Percentiles rank a stretch among this genome's conserved stretches.
Evolutionary conservation across 2,888 invertebrate species (phyloP).

Genomic region (Caenorhabditis drosophilae): DNA sequence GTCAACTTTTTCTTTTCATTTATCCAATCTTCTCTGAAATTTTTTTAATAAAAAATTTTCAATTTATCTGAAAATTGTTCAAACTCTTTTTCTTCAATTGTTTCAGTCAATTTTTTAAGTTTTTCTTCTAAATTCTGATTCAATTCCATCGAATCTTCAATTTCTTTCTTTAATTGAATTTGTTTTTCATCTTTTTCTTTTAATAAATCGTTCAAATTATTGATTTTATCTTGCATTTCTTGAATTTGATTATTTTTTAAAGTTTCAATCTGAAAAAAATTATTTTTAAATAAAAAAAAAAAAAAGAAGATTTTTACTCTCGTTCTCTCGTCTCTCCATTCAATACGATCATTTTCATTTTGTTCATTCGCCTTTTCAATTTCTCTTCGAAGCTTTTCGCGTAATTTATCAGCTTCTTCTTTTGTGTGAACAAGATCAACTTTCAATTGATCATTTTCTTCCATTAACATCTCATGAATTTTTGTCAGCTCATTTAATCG

Average conservation of each 20-base stretch:
- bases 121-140: constrained; percentile 16
- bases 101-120: constrained; percentile 9
- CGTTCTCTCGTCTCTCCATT: constrained; percentile 18
- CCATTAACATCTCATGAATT: constrained; percentile 41
- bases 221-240: constrained; percentile 30
- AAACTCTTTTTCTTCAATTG: constrained; percentile 26
- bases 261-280: constrained; percentile 34
- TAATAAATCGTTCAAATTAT: constrained; percentile 30
- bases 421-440: constrained; percentile 18
- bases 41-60: too few relatives aligned
- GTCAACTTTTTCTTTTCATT: constrained; percentile 16
- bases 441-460: constrained; percentile 37
- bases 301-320: constrained; percentile 1
- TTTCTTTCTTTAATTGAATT: constrained; percentile 11
- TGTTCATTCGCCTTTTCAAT: constrained; percentile 31
- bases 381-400: constrained; percentile 27
- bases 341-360: constrained; percentile 25
- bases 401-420: constrained; percentile 19
- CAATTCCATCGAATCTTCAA: constrained; percentile 28
- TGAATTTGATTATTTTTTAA: constrained; percentile 18
- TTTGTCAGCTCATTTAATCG: constrained; percentile 40
- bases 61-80: too few relatives aligned
- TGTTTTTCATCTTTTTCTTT: constrained; percentile 36
- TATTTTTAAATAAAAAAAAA: constrained; percentile 1
- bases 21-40: constrained; percentile 36